phyloP scores from a whole-genome alignment of 2,888 invertebrate species.

The Drosophila barbarae region DNA sequence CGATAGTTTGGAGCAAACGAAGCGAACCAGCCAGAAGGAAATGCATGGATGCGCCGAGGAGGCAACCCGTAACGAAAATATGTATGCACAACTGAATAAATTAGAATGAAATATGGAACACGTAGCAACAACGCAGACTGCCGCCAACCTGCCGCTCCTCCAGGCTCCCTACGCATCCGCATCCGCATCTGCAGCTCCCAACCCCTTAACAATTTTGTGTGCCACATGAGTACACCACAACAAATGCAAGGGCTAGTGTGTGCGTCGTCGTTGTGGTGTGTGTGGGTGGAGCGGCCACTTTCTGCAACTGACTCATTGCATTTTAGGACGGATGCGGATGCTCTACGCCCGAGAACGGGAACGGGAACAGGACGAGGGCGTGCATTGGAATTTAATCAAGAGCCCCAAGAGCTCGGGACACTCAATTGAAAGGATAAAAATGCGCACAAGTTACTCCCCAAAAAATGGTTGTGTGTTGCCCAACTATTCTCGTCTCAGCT shows the following conservation, averaged over 20 bases:
- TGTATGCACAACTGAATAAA: constrained; percentile 74
- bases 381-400: constrained; percentile 69
- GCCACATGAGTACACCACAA: constrained; percentile 58
- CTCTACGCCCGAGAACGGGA: neutral
- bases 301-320: constrained; percentile 64
- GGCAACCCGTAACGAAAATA: constrained; percentile 73
- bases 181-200: constrained; percentile 28
- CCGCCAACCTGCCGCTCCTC: constrained; percentile 26
- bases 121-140: constrained; percentile 57
- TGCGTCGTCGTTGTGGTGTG: constrained; percentile 2
- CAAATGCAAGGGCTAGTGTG: constrained; percentile 42
- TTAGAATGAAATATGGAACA: constrained; percentile 74
- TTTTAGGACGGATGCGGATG: constrained; percentile 24
- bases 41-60: constrained; percentile 72
- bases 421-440: constrained; percentile 51
- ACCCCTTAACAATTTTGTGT: constrained; percentile 23
- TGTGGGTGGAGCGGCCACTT: constrained; percentile 32
- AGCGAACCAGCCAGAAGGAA: constrained; percentile 72
- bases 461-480: constrained; percentile 13
- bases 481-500: constrained; percentile 10
- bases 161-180: constrained; percentile 14
- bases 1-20: constrained; percentile 72
- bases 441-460: constrained; percentile 43
- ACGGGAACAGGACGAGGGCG: constrained; percentile 23
- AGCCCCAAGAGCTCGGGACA: constrained; percentile 41